Evolutionary conservation across 1,140 invertebrate genomes (phyloP).

Genomic region (Copidosoma floridanum): DNA sequence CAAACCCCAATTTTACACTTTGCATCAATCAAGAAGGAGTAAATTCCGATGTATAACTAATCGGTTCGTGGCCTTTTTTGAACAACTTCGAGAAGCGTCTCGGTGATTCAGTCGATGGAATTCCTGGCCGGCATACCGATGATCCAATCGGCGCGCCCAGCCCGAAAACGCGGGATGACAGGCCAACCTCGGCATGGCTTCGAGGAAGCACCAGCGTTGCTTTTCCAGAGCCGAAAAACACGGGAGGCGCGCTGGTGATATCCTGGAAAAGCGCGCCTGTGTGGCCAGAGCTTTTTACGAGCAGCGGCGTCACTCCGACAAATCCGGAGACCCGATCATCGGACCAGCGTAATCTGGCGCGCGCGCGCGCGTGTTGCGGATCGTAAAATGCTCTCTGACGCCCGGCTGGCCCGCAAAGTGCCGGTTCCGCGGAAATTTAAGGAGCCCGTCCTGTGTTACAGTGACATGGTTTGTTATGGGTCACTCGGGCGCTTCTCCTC

Average conservation of each 20-base stretch:
- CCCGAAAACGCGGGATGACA: not conserved
- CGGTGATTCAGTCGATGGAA: no score
- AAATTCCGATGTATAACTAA: no score
- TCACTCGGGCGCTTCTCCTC: no score
- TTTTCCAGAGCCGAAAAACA: not conserved
- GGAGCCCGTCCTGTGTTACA: no score
- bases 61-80: no score
- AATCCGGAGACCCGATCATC: conserved; percentile 28
- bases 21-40: no score
- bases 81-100: no score
- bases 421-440: no score
- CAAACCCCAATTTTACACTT: no score
- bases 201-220: not conserved
- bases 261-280: conserved; percentile 27
- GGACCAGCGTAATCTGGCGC: not conserved
- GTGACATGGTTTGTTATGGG: no score
- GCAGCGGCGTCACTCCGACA: conserved; percentile 31
- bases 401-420: not conserved
- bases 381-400: not conserved
- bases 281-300: not conserved
- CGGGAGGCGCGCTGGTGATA: conserved; percentile 18
- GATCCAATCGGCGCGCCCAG: no score
- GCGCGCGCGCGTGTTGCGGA: not conserved
- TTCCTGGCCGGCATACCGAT: not conserved
- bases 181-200: not conserved